Evolutionary conservation across 2,888 invertebrate species (phyloP), one percentile per base, ranked within the genome.

Genomic region (Volucella bombylans): DNA sequence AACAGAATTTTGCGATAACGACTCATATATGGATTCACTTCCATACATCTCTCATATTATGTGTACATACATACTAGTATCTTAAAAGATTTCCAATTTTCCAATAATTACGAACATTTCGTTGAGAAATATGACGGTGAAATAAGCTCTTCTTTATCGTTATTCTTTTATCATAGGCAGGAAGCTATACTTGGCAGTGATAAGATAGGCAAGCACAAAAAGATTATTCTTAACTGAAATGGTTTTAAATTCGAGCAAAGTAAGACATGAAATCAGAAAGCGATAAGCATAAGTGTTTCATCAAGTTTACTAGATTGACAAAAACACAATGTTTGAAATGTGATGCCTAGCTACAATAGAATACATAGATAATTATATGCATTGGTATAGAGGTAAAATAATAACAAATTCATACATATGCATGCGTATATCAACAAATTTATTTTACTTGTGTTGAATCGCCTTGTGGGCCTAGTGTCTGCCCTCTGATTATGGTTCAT

Each of bases 121-220:
- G 23, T 68, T 57, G 14, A 23, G 41, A 39, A 39, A 14, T n/a
- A 52, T 65, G 38, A 61, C 39, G 31, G n/a, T 31, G 49, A 78
- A 82, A 67, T 64, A 72, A 72, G 72, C 73, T 59, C 69, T 72
- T 68, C 47, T 12, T 64, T 71, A 50, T 59, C 61, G 49, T 62
- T 54, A 61, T 76, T 31, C 50, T 45, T 39, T 59, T 18, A 64
- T 68, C 57, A 62, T 45, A 50, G 72, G 57, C 82, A 73, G 82
- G 78, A 78, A 73, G 64, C 72, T 64, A 62, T 67, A 73, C 67
- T 47, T 62, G n/a, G 57, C 15, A 0, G 38, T 9, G 78, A 82
- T 73, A 78, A 78, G 82, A 78, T 78, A 72, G n/a, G 10, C n/a
- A 18, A 43, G 15, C 8, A n/a, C 50, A 67, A 49, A 55, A 62